Base-by-base conservation (phyloP, 2,797 vertebrate species). In the Sebastes cheni region DNA sequence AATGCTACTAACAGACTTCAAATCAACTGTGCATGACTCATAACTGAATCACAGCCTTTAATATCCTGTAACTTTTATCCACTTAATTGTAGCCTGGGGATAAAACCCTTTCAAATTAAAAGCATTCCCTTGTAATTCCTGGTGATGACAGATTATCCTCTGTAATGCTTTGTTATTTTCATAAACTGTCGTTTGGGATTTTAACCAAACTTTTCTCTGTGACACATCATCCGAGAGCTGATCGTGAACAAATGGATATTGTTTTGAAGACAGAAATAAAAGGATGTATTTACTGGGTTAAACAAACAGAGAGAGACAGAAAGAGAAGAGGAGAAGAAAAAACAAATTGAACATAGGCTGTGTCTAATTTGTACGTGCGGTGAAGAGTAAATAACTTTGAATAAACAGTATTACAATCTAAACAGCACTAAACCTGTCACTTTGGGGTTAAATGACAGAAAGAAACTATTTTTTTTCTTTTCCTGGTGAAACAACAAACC, bases 41-140 rank as follows among this genome's bases (percentile, higher is more conserved):
- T 1, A 18, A 34, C 6, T n/a, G 74, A 67, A 85, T 73, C 12
- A 61, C 60, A 81, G 23, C 10, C 65, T 66, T 61, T 55, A 56
- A 42, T 2, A n/a, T 74, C 32, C 56, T 22, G 5, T 9, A 32
- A 16, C 22, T 64, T 66, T 75, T 0, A 72, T 75, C 75, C 36
- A 27, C 8, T 66, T 36, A 36, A 58, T 55, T 25, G 10, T 0
- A 0, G 36, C 34, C 67, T 3, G 1, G 27, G 68, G 72, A 67
- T 8, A 27, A 30, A 86, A 56, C 16, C 30, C 50, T 71, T 83
- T 79, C 20, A 85, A 59, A 85, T 70, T 70, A 71, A 85, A 81
- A 78, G 60, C 65, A 3, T 30, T 59, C 32, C n/a, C 32, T 42
- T 58, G 29, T 68, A 36, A 80, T 39, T 50, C 55, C 32, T 8